phyloP scores from a whole-genome alignment of 2,888 invertebrate species.

The Cephus runcator region DNA sequence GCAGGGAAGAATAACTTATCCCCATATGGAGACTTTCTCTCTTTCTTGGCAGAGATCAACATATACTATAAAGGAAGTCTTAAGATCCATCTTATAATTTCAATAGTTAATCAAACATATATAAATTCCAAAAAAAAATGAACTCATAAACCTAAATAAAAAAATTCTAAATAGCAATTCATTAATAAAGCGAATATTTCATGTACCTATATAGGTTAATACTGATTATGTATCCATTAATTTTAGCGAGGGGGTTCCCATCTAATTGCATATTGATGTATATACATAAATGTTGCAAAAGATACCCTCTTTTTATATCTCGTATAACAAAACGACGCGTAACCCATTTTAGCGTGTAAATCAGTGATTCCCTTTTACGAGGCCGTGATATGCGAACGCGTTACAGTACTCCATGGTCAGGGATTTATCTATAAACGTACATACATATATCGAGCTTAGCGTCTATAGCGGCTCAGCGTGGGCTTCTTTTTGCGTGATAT shows the following conservation, averaged over 20 bases:
- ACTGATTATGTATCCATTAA: not conserved
- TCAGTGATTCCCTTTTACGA: not conserved
- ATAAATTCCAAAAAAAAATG: not conserved
- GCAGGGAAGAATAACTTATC: not conserved
- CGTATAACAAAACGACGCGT: not conserved
- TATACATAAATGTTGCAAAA: not conserved
- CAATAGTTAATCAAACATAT: not conserved
- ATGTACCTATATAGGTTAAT: not conserved
- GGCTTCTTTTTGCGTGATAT: not conserved
- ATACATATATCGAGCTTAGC: not conserved
- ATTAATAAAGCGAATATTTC: not conserved
- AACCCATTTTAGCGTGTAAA: not conserved
- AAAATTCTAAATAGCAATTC: not conserved
- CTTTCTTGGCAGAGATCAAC: not conserved
- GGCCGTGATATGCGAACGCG: not conserved
- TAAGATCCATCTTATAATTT: not conserved
- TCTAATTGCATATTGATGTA: not conserved
- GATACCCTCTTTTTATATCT: not conserved
- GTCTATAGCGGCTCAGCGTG: not conserved
- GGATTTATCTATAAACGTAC: not conserved
- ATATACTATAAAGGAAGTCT: no score
- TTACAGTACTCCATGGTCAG: not conserved
- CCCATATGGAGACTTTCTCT: not conserved
- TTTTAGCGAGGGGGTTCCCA: not conserved
- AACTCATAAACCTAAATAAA: not conserved